phyloP scores from a whole-genome alignment of 1,140 invertebrate species.

The Stenopsyche tienmushanensis region DNA sequence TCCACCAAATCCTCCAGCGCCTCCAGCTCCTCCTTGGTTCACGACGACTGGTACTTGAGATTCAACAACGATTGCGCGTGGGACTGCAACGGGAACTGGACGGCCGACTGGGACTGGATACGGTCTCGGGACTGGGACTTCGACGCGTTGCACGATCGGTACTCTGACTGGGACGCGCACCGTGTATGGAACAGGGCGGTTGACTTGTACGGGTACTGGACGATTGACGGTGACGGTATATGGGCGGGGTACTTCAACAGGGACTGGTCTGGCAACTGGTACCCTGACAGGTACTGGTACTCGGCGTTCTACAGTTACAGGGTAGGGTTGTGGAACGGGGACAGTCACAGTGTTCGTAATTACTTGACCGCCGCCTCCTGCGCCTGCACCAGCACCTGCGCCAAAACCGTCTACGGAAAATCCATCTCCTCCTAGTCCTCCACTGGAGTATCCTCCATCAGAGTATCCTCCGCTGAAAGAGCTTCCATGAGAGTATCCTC shows the following conservation, averaged over 20 bases:
- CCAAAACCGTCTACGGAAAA: background rate
- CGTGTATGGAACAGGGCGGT: too few species aligned
- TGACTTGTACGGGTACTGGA: too few species aligned
- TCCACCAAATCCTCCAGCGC: slow-evolving; percentile 8
- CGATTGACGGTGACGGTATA: too few species aligned
- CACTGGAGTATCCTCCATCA: background rate
- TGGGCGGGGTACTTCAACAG: too few species aligned
- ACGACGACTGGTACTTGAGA: slow-evolving; percentile 58
- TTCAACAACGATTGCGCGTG: slow-evolving; percentile 56
- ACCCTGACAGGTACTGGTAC: too few species aligned
- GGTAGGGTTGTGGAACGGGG: slow-evolving; percentile 51
- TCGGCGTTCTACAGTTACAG: too few species aligned
- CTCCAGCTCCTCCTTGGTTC: slow-evolving; percentile 45
- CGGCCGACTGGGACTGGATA: slow-evolving; percentile 36
- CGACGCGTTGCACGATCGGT: too few species aligned
- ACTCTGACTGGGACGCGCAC: too few species aligned
- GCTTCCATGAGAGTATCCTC: too few species aligned
- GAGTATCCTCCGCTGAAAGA: background rate
- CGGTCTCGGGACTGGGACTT: slow-evolving; percentile 36
- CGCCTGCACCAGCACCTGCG: slow-evolving; percentile 34
- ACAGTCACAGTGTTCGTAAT: slow-evolving; percentile 43
- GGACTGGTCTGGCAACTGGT: too few species aligned
- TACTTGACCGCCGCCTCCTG: slow-evolving; percentile 37
- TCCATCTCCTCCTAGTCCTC: slow-evolving; percentile 6
- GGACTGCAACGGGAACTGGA: slow-evolving; percentile 50